Evolutionary conservation across 2,113 vertebrate species (phyloP), one percentile per base, ranked within the genome.

Genomic region (Mobula hypostoma): DNA sequence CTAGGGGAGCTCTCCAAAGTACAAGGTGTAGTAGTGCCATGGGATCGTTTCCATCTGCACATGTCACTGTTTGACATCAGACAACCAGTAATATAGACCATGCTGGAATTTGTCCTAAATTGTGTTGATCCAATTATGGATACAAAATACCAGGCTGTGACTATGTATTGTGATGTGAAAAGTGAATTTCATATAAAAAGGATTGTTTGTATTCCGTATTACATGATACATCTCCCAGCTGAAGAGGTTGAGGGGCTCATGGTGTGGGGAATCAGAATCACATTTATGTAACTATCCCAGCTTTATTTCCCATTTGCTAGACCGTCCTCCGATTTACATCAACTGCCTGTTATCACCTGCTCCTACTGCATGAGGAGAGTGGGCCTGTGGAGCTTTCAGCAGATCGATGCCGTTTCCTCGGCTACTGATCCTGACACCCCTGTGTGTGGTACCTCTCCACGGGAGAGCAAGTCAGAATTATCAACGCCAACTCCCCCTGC

Each of bases 381-480:
- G 90, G 98, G 98, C 2, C 96, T 99, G 58, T 99, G 98, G 98
- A 97, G 97, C 93, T 99, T 99, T 95, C 97, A 98, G 93, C 98
- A 99, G 95, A 97, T 99, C 92, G 98, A 99, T 1, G 19, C 17
- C 5, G 21, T 93, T 72, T 96, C 95, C 0, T 87, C 79, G 0
- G 94, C 96, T 1, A 77, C 40, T 0, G 98, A 99, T 29, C 21
- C 94, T 9, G 98, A 97, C 2, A 29, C 70, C 0, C 95, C 94
- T 24, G 70, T 96, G 1, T 94, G 94, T 68, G 78, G 95, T 68
- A 29, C 95, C 0, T 66, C 94, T 0, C 93, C 96, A 0, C 29
- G 94, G 0, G 98, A 98, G 29, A 94, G 94, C 21, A 96, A 95
- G 2, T 94, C 94, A 4, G 97, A 98, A 70, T 95, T 94, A 76